These are phyloP conservation scores for Sepiola atlantica DNA, from an alignment of 2,888 invertebrate species.

Conservation along the genomic window DNA sequence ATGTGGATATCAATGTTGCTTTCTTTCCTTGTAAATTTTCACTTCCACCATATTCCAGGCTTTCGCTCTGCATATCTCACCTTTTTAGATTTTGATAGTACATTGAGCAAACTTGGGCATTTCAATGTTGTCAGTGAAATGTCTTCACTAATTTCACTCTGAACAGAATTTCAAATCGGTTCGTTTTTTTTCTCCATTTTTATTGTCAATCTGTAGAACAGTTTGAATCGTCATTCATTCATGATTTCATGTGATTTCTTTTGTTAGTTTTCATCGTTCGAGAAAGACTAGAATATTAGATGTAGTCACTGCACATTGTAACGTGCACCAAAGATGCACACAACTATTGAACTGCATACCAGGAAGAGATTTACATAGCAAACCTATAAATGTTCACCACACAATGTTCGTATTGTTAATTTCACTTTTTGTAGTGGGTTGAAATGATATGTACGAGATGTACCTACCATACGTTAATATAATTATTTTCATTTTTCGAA, in stretches of 20 bases:
- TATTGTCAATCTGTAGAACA: not conserved
- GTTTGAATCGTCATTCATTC: not conserved
- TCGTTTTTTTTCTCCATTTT: not conserved
- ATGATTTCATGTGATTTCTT: not conserved
- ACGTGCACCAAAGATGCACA: not conserved
- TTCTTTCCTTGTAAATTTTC: not conserved
- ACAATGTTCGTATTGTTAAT: no score
- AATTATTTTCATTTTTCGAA: no score
- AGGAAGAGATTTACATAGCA: not conserved
- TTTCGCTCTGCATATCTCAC: not conserved
- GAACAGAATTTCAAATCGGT: not conserved
- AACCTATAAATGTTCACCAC: no score
- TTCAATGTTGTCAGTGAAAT: slow-evolving; percentile 16
- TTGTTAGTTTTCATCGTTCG: not conserved
- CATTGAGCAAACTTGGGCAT: not conserved
- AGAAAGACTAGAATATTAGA: not conserved
- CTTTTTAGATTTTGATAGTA: not conserved
- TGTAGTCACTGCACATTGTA: not conserved
- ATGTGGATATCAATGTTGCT: not conserved
- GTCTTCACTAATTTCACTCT: not conserved
- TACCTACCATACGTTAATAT: no score
- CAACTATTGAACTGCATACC: not conserved
- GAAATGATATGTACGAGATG: no score
- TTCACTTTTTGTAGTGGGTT: no score
- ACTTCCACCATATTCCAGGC: not conserved